phyloP scores from a whole-genome alignment of 2,797 vertebrate genomes.

The Pogonophryne albipinna region DNA sequence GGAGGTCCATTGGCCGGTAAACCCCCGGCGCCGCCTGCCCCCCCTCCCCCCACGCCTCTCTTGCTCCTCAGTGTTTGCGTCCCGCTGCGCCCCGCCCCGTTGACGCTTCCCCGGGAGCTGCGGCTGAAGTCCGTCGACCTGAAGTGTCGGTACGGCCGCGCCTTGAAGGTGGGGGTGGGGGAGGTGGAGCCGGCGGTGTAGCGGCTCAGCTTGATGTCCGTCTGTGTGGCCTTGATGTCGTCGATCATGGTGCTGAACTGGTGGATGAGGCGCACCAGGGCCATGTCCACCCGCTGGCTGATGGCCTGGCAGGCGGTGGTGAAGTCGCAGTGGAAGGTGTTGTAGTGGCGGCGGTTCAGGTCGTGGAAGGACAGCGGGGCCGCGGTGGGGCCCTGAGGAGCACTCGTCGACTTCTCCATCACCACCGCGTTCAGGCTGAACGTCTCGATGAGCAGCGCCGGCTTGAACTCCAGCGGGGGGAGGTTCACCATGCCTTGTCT shows the following conservation, averaged over 20 bases:
- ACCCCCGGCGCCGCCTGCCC: slow-evolving; percentile 36
- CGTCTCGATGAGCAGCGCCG: slow-evolving; percentile 96
- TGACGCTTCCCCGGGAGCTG: slow-evolving; percentile 95
- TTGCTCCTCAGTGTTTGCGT: slow-evolving; percentile 89
- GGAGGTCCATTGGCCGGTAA: slow-evolving; percentile 74
- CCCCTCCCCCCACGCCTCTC: slow-evolving; percentile 68
- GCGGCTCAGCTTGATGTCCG: slow-evolving; percentile 97
- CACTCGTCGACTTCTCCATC: slow-evolving; percentile 93
- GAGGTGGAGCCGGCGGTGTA: slow-evolving; percentile 98
- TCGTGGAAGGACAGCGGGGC: slow-evolving; percentile 95
- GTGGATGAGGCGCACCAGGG: slow-evolving; percentile 97
- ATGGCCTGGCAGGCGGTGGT: slow-evolving; percentile 98
- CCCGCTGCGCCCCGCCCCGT: slow-evolving; percentile 88
- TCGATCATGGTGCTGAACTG: slow-evolving; percentile 99
- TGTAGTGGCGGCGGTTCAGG: slow-evolving; percentile 94
- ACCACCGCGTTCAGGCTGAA: slow-evolving; percentile 96
- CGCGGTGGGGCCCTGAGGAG: slow-evolving; percentile 87
- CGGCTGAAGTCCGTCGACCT: slow-evolving; percentile 97
- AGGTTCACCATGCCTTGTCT: slow-evolving; percentile 94
- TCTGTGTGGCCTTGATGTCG: slow-evolving; percentile 98
- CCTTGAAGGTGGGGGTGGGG: slow-evolving; percentile 96
- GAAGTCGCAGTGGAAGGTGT: slow-evolving; percentile 98
- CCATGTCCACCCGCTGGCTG: slow-evolving; percentile 99
- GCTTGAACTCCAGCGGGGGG: slow-evolving; percentile 95
- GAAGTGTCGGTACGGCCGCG: slow-evolving; percentile 92